Conservation (phyloP, 2,888 invertebrate species). For the Dolomedes plantarius region DNA sequence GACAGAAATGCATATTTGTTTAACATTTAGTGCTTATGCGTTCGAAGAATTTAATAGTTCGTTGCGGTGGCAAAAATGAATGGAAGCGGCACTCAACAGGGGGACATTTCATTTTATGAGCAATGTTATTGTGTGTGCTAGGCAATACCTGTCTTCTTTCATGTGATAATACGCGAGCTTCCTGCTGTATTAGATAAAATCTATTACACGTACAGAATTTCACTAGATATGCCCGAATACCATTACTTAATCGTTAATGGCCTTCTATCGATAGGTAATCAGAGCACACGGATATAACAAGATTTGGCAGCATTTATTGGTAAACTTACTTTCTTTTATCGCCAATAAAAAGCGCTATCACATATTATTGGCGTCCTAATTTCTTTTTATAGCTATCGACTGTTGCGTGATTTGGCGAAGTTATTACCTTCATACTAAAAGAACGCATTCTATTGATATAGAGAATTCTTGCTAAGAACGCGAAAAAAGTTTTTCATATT, state of each 20-base stretch:
- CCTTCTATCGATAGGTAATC: slow-evolving; percentile 47
- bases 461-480: too few species aligned
- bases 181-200: too few species aligned
- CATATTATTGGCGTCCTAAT: slow-evolving; percentile 58
- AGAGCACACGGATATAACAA: slow-evolving; percentile 53
- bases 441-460: slow-evolving; percentile 14
- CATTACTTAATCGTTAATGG: slow-evolving; percentile 44
- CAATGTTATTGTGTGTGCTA: too few species aligned
- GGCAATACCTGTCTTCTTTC: too few species aligned
- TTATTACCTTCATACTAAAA: slow-evolving; percentile 34
- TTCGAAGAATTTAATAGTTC: too few species aligned
- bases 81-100: too few species aligned
- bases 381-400: slow-evolving; percentile 50
- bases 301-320: slow-evolving; percentile 63
- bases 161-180: too few species aligned
- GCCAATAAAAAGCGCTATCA: slow-evolving; percentile 58
- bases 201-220: slow-evolving; percentile 20
- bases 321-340: slow-evolving; percentile 61
- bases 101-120: too few species aligned
- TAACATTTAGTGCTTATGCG: too few species aligned
- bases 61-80: too few species aligned
- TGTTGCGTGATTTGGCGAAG: slow-evolving; percentile 35
- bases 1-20: too few species aligned
- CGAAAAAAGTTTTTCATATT: too few species aligned
- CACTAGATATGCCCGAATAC: slow-evolving; percentile 30